Evolutionary conservation across 2,888 invertebrate species (phyloP).

Genomic region (Stenichneumon culpator): DNA sequence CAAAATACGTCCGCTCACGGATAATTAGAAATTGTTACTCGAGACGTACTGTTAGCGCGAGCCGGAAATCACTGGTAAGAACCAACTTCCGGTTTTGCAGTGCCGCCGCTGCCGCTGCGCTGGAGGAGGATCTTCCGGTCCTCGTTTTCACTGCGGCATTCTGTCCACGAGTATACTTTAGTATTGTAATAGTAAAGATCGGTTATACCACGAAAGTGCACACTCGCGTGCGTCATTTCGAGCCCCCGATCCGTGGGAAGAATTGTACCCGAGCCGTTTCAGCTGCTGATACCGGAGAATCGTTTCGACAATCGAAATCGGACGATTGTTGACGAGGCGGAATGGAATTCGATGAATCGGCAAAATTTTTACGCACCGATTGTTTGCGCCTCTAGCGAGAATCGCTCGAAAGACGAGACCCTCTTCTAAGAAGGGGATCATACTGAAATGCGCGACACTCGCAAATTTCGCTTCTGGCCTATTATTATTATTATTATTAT

Average conservation of each 20-base stretch:
- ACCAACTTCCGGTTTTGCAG: slow-evolving; percentile 45
- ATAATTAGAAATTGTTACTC: slow-evolving; percentile 40
- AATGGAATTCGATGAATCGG: slow-evolving; percentile 33
- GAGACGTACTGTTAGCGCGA: slow-evolving; percentile 37
- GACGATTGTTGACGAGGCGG: slow-evolving; percentile 6
- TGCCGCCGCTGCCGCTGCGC: slow-evolving; percentile 1
- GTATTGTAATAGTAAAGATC: slow-evolving; percentile 7
- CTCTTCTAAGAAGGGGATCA: not conserved
- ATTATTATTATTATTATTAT: not conserved
- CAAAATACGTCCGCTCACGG: slow-evolving; percentile 14
- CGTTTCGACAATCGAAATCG: slow-evolving; percentile 15
- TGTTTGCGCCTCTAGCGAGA: slow-evolving; percentile 10
- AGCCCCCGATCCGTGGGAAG: slow-evolving; percentile 25
- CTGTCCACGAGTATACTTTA: slow-evolving; percentile 15
- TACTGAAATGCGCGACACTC: not conserved
- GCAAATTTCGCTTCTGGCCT: not conserved
- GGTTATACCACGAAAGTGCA: slow-evolving; percentile 26
- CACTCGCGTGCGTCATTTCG: slow-evolving; percentile 8
- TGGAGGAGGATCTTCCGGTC: slow-evolving; percentile 39
- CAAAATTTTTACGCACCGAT: slow-evolving; percentile 20
- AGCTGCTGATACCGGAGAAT: not conserved
- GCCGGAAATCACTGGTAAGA: slow-evolving; percentile 50
- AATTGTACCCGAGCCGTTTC: not conserved
- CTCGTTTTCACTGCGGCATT: slow-evolving; percentile 17
- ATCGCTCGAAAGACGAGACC: slow-evolving; percentile 25